Evolutionary conservation across 2,888 invertebrate genomes (phyloP).

Genomic region (Bedellia somnulentella): DNA sequence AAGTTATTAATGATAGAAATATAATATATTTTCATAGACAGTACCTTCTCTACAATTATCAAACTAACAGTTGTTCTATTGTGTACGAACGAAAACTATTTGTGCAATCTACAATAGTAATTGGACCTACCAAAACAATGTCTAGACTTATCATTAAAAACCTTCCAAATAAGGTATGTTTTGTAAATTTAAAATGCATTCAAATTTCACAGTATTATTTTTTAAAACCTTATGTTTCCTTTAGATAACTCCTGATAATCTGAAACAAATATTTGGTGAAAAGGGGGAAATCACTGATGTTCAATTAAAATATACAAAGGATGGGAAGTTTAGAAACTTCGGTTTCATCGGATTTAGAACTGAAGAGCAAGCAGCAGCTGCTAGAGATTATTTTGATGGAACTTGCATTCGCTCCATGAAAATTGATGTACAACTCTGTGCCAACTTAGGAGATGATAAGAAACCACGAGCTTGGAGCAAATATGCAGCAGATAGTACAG

Average conservation of each 20-base stretch:
- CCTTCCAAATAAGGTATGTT: conserved; percentile 80
- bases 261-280: conserved; percentile 74
- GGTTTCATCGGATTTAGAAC: conserved; percentile 90
- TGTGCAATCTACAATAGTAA: too few species aligned
- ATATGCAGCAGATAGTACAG: conserved; percentile 77
- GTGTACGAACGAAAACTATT: too few species aligned
- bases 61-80: too few species aligned
- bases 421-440: conserved; percentile 77
- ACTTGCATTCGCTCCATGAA: conserved; percentile 82
- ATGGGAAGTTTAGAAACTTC: conserved; percentile 91
- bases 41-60: too few species aligned
- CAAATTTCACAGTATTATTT: too few species aligned
- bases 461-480: conserved; percentile 95
- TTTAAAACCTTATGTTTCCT: background rate
- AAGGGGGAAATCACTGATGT: conserved; percentile 91
- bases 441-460: conserved; percentile 65
- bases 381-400: conserved; percentile 78
- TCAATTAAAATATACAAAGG: conserved; percentile 87
- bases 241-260: conserved; percentile 76
- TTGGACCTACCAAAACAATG: too few species aligned
- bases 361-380: conserved; percentile 76
- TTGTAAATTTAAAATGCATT: background rate
- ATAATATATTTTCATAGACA: too few species aligned
- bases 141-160: conserved; percentile 90
- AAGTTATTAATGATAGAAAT: too few species aligned